Percentiles rank a stretch among this genome's conserved stretches.
Evolutionary conservation across 2,888 invertebrate species (phyloP).

Genomic region (Phyllotreta striolata): DNA sequence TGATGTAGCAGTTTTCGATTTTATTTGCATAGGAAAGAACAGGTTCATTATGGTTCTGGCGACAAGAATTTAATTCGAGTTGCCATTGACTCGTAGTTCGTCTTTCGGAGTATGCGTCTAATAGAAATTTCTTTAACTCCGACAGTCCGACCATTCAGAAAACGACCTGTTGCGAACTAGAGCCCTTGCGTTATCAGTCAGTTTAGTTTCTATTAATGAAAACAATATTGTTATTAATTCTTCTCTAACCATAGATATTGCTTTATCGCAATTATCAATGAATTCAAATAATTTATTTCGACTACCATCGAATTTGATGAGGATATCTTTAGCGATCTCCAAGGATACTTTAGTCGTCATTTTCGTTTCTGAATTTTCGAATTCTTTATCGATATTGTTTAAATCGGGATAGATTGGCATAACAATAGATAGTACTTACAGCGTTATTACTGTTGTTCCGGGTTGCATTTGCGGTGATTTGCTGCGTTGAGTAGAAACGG

Average conservation of each 20-base stretch:
- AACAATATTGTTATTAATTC: not conserved
- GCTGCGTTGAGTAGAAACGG: too few species aligned
- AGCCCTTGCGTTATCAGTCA: not conserved
- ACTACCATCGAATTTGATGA: not conserved
- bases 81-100: constrained; percentile 5
- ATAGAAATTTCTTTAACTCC: not conserved
- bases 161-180: not conserved
- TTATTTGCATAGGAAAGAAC: not conserved
- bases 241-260: not conserved
- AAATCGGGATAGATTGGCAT: too few species aligned
- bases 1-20: constrained; percentile 4
- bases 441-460: too few species aligned
- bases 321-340: not conserved
- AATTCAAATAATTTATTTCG: not conserved
- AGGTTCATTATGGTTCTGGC: not conserved
- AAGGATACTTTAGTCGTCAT: not conserved
- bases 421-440: too few species aligned
- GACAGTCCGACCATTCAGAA: not conserved
- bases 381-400: not conserved
- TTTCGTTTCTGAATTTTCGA: not conserved
- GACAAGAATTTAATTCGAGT: constrained; percentile 1
- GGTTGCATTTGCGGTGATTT: too few species aligned
- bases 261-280: not conserved
- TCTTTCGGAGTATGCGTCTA: not conserved
- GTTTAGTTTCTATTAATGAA: not conserved